A percentile compares a stretch with the other conserved stretches of the same genome.
phyloP scores from a whole-genome alignment of 2,113 vertebrate genomes.

The Apaloderma vittatum region DNA sequence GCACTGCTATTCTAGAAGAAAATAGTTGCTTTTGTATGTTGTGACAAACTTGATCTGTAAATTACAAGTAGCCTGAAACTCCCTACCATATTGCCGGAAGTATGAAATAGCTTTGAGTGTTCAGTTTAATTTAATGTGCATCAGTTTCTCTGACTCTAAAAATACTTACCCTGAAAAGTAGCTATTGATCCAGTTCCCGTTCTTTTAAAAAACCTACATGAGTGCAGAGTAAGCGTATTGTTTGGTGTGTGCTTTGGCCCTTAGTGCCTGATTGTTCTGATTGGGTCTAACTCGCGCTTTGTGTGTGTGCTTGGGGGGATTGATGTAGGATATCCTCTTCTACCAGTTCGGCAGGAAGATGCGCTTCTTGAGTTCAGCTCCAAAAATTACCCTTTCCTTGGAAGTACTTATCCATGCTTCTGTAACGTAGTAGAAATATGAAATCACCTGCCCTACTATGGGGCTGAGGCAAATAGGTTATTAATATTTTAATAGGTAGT shows the following conservation, averaged over 20 bases:
- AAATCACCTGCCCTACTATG: background rate
- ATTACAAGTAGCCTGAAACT: background rate
- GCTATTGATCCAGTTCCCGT: background rate
- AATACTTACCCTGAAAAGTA: background rate
- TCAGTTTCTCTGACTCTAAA: background rate
- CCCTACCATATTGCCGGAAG: background rate
- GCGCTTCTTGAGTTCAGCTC: background rate
- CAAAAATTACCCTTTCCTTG: background rate
- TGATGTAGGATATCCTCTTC: background rate
- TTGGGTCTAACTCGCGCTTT: background rate
- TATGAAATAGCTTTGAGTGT: background rate
- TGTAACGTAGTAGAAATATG: background rate
- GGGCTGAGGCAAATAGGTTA: background rate
- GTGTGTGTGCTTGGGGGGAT: background rate
- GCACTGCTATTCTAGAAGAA: background rate
- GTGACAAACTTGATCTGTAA: background rate
- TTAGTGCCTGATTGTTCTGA: background rate
- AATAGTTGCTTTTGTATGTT: background rate
- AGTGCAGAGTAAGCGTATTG: background rate
- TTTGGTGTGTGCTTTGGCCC: background rate
- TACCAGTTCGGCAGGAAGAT: background rate
- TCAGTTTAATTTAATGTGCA: background rate
- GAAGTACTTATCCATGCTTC: background rate
- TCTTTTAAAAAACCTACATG: background rate
- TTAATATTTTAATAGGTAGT: constrained; percentile 33